Percentiles rank a stretch among this genome's conserved stretches.
phyloP scores from a whole-genome alignment of 1,140 invertebrate genomes.

The Scaptomyza montana region DNA sequence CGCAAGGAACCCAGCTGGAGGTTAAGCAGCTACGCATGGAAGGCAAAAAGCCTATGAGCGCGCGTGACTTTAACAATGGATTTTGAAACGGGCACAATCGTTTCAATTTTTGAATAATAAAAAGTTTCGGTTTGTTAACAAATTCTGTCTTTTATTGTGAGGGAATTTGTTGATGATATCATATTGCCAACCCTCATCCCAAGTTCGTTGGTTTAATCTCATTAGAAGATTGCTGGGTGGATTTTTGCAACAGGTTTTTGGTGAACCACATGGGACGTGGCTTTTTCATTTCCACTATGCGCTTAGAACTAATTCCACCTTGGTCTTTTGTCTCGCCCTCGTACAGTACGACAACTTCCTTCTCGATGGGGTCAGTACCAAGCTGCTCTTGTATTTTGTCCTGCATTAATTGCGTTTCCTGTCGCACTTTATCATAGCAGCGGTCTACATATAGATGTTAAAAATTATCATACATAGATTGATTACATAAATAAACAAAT shows the following conservation, averaged over 20 bases:
- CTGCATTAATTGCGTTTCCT: conserved; percentile 92
- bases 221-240: conserved; percentile 87
- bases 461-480: not conserved
- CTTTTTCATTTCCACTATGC: conserved; percentile 90
- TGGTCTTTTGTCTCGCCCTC: conserved; percentile 89
- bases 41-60: conserved; percentile 86
- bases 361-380: conserved; percentile 89
- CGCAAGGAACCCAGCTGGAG: conserved; percentile 85
- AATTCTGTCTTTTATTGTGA: not conserved
- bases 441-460: conserved; percentile 85
- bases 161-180: too few relatives aligned
- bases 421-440: conserved; percentile 92
- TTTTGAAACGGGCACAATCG: conserved; percentile 85
- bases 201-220: conserved; percentile 90
- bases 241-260: conserved; percentile 91
- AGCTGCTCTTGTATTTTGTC: conserved; percentile 89
- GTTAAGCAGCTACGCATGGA: conserved; percentile 86
- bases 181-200: conserved; percentile 85
- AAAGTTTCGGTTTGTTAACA: conserved; percentile 50
- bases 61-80: conserved; percentile 88
- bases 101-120: conserved; percentile 56
- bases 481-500: too few relatives aligned
- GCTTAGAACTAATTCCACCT: conserved; percentile 86
- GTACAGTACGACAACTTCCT: conserved; percentile 93
- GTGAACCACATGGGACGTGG: conserved; percentile 91